Conservation (phyloP, 2,888 invertebrate species). For the Tenodera sinensis region DNA sequence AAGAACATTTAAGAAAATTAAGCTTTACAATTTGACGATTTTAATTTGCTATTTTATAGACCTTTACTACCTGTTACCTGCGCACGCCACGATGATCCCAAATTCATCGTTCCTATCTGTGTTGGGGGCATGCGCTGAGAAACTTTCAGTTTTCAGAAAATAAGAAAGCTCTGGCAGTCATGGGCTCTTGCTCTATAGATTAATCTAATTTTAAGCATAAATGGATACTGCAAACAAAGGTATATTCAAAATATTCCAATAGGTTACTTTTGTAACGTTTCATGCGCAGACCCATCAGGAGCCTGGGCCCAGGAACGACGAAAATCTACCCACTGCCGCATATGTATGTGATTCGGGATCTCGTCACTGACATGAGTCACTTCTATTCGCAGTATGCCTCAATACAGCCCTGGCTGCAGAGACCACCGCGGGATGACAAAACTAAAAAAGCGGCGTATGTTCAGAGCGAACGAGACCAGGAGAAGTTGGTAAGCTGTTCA, state of each 20-base stretch:
- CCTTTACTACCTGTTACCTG: no score
- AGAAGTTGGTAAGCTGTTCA: conserved; percentile 46
- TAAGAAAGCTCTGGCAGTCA: no score
- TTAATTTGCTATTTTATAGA: no score
- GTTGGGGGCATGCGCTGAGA: no score
- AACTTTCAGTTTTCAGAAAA: no score
- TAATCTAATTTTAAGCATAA: no score
- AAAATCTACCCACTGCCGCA: conserved; percentile 76
- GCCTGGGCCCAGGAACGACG: conserved; percentile 43
- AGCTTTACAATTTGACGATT: no score
- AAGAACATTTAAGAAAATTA: no score
- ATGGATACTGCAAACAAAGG: background rate
- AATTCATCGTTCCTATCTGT: no score
- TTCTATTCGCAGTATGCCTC: conserved; percentile 67
- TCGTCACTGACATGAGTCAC: conserved; percentile 68
- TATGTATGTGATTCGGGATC: conserved; percentile 73
- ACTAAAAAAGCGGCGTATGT: conserved; percentile 56
- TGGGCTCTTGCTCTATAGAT: no score
- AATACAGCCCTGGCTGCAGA: conserved; percentile 69
- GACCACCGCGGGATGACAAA: conserved; percentile 43
- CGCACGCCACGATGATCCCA: no score
- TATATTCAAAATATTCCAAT: background rate
- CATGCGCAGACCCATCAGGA: background rate
- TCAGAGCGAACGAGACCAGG: conserved; percentile 65
- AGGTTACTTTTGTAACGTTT: background rate